Evolutionary conservation across 2,113 vertebrate species (phyloP).

Genomic region (Calcarius ornatus): DNA sequence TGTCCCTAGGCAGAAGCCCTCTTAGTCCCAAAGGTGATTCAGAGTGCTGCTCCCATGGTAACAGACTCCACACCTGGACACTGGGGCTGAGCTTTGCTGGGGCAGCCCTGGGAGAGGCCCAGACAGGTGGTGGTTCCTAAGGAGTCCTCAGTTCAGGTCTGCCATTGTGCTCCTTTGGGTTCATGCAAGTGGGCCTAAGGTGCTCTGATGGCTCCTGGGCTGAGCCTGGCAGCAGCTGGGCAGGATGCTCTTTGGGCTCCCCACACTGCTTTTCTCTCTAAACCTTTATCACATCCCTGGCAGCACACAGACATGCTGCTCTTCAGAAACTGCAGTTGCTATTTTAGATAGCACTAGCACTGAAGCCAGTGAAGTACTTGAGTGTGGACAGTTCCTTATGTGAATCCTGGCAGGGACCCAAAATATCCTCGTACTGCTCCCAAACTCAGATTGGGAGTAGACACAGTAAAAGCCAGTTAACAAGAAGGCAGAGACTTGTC

Average conservation of each 20-base stretch:
- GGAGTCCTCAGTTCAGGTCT: not conserved
- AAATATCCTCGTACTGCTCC: not conserved
- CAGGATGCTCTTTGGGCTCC: not conserved
- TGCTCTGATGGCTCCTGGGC: not conserved
- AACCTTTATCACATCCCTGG: not conserved
- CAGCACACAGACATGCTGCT: not conserved
- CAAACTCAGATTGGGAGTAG: not conserved
- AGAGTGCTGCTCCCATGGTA: not conserved
- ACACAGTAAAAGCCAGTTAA: not conserved
- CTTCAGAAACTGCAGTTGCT: not conserved
- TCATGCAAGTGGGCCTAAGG: not conserved
- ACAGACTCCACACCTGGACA: not conserved
- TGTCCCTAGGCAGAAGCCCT: too few relatives aligned
- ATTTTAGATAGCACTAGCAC: not conserved
- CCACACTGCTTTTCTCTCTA: not conserved
- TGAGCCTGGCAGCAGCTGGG: not conserved
- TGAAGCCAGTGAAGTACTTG: not conserved
- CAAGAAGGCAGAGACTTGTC: not conserved
- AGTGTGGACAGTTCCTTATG: not conserved
- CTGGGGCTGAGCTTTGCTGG: not conserved
- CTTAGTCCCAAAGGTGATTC: not conserved
- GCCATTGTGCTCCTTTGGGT: not conserved
- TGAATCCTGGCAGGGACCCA: not conserved
- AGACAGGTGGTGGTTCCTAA: not conserved
- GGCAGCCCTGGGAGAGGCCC: not conserved